These are phyloP conservation scores for Panurus biarmicus DNA, from an alignment of 2,113 vertebrate genomes.

Conservation along the genomic window DNA sequence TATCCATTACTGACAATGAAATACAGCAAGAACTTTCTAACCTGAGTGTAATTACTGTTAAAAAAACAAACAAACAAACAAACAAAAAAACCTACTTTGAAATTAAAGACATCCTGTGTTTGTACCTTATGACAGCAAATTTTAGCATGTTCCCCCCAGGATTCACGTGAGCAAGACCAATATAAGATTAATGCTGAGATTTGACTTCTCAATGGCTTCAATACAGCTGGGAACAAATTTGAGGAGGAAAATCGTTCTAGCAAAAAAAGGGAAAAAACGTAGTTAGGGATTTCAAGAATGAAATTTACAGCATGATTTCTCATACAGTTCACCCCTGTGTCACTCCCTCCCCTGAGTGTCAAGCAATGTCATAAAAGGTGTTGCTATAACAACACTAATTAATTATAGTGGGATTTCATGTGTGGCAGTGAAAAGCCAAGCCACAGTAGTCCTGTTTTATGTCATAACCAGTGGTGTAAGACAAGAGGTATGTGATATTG, in stretches of 20 bases:
- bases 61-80: not conserved
- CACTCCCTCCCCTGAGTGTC: slow-evolving; percentile 1
- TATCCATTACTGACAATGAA: not conserved
- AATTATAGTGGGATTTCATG: slow-evolving; percentile 59
- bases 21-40: not conserved
- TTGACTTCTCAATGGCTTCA: not conserved
- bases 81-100: not conserved
- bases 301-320: slow-evolving; percentile 32
- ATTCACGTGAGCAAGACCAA: slow-evolving; percentile 1
- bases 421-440: slow-evolving; percentile 27
- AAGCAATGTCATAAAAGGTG: slow-evolving; percentile 44
- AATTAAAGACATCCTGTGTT: not conserved
- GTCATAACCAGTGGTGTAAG: slow-evolving; percentile 19
- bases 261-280: too few relatives aligned
- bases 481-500: not conserved
- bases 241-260: not conserved
- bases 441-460: not conserved
- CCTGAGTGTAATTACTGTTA: not conserved
- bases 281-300: not conserved
- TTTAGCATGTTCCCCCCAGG: not conserved
- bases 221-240: not conserved
- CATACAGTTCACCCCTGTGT: not conserved
- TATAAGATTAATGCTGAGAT: not conserved
- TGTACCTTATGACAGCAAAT: not conserved
- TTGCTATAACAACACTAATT: slow-evolving; percentile 68